phyloP scores from a whole-genome alignment of 2,113 vertebrate genomes.

The Neotoma lepida region DNA sequence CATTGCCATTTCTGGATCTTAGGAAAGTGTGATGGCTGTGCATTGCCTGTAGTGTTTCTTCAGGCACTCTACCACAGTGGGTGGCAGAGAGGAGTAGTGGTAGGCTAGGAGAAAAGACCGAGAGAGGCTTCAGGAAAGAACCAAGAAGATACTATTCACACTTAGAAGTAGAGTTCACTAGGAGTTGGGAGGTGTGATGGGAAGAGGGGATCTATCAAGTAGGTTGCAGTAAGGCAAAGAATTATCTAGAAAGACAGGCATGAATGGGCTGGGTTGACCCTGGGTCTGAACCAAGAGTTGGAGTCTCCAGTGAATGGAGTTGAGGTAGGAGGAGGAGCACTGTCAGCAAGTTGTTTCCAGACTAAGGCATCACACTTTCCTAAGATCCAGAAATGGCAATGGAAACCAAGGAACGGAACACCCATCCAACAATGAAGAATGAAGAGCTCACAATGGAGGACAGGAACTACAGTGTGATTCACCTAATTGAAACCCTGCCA shows the following conservation, averaged over 20 bases:
- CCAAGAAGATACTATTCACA: background rate
- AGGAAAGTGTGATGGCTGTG: background rate
- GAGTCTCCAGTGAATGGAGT: background rate
- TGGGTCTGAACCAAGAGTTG: background rate
- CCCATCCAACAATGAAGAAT: background rate
- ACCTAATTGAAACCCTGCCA: background rate
- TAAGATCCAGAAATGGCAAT: background rate
- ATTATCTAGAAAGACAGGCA: background rate
- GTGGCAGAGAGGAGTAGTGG: background rate
- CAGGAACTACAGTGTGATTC: background rate
- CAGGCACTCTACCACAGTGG: background rate
- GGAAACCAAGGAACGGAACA: background rate
- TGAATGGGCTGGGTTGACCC: background rate
- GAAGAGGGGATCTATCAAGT: background rate
- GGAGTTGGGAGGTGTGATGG: background rate
- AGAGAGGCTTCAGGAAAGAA: background rate
- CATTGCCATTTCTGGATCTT: background rate
- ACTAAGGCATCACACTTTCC: background rate
- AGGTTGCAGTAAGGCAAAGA: background rate
- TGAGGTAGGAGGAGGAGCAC: background rate
- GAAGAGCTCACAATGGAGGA: background rate
- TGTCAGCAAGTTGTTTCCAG: background rate
- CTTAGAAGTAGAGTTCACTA: background rate
- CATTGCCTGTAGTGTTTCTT: background rate
- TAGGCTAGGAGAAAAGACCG: background rate